Evolutionary conservation across 2,797 vertebrate species (phyloP), one percentile per base, ranked within the genome.

Genomic region (Alectoris magna): DNA sequence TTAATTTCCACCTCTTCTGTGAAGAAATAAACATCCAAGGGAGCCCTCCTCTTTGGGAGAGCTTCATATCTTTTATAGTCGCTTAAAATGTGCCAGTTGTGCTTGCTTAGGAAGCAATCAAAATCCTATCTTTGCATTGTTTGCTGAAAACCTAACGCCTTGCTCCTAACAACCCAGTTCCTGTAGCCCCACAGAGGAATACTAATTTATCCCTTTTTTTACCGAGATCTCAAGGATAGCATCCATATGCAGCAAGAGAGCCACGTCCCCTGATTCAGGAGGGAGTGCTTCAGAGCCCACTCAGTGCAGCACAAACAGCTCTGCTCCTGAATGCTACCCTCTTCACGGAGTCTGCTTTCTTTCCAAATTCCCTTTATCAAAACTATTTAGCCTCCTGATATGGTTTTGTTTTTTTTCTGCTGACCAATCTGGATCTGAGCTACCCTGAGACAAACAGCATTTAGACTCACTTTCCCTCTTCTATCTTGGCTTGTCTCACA

Each of bases 291-390:
- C 73, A 63, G 70, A 49, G 67, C 46, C 43, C 74, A 63, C 51
- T 51, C 27, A 43, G 46, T 14, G 0, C 59, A 53, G 51, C 72
- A 88, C 70, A 24, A 41, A 58, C n/a, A 44, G 55, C 38, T 74
- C 64, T 76, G 62, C 58, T 84, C 62, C 6, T 46, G 58, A 78
- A 88, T 41, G 67, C 13, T 91, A n/a, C 66, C 66, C 68, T 13
- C 15, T 66, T 69, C 67, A 38, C 0, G 0, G 86, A 34, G 36
- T n/a, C 88, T 85, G 86, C 58, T 91, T 36, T 0, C 0, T 48
- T 93, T 87, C 78, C 67, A 89, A 85, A 60, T 21, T 36, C 55
- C 72, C 95, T 90, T 91, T 91, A 80, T 91, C 69, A 48, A 73
- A 94, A 80, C 82, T 91, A 80, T 93, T 87, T 85, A 81, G 67